Percentiles rank a stretch among this genome's conserved stretches.
phyloP scores from a whole-genome alignment of 2,888 invertebrate species.

The Idaea biselata region DNA sequence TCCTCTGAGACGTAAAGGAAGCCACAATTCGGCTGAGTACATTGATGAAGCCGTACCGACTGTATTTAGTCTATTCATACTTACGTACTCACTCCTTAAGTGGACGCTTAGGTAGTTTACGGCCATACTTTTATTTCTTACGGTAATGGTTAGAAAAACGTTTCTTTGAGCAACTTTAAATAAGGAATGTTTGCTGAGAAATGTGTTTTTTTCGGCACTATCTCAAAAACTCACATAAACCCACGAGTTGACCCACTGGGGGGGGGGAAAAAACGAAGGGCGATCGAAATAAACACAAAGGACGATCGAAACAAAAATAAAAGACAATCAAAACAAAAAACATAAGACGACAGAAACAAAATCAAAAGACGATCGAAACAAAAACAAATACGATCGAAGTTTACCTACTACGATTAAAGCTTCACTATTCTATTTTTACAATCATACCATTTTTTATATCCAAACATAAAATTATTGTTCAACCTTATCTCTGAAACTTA shows the following conservation, averaged over 20 bases:
- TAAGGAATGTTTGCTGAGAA: background rate
- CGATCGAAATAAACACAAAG: too few relatives aligned
- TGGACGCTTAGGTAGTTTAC: background rate
- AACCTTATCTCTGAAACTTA: background rate
- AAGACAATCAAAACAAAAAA: too few relatives aligned
- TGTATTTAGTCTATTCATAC: slow-evolving; percentile 42
- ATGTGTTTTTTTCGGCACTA: background rate
- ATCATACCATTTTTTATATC: background rate
- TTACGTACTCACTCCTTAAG: background rate
- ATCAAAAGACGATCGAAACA: too few relatives aligned
- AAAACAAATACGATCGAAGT: background rate
- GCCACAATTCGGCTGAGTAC: slow-evolving; percentile 68
- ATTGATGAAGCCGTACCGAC: slow-evolving; percentile 64
- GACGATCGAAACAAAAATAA: too few relatives aligned
- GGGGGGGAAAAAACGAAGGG: too few relatives aligned
- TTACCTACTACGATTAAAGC: background rate
- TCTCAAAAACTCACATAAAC: background rate
- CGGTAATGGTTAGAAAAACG: too few relatives aligned
- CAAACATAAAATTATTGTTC: background rate
- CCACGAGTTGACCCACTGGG: too few relatives aligned
- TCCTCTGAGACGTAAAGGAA: slow-evolving; percentile 51
- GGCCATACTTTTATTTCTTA: too few relatives aligned
- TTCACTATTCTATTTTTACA: background rate
- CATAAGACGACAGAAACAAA: too few relatives aligned
- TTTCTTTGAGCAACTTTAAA: background rate